Percentiles rank a stretch among this genome's conserved stretches.
Conservation (phyloP, 2,888 invertebrate genomes). For the Melanostoma mellinum region DNA sequence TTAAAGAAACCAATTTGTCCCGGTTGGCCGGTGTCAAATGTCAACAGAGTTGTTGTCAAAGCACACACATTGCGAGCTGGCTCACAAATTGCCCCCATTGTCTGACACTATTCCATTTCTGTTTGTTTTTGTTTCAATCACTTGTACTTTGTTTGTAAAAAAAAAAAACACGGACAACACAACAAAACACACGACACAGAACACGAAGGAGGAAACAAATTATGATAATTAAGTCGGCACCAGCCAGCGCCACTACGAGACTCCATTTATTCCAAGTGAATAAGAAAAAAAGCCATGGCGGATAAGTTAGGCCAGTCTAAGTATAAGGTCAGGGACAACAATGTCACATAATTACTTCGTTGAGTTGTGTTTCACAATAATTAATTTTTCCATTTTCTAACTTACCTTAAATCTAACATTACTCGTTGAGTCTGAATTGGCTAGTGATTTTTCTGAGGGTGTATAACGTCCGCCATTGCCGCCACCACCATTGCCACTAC, state of each 20-base stretch:
- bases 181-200: background rate
- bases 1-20: constrained; percentile 43
- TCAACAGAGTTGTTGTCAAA: constrained; percentile 63
- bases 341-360: constrained; percentile 12
- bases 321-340: constrained; percentile 28
- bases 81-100: constrained; percentile 16
- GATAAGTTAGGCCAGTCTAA: background rate
- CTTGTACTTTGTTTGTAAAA: constrained; percentile 13
- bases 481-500: constrained; percentile 40
- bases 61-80: constrained; percentile 31
- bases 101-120: constrained; percentile 29
- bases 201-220: constrained; percentile 27
- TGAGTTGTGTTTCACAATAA: background rate
- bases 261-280: too few species aligned
- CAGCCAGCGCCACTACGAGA: background rate
- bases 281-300: background rate
- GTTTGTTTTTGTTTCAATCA: constrained; percentile 32
- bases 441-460: constrained; percentile 81
- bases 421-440: constrained; percentile 80
- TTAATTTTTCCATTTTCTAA: constrained; percentile 19
- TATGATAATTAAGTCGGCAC: constrained; percentile 51
- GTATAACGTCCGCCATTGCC: constrained; percentile 78
- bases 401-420: constrained; percentile 82
- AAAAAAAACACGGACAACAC: constrained; percentile 15
- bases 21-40: constrained; percentile 59